Evolutionary conservation across 2,888 invertebrate species (phyloP).

Genomic region (Galerucella pusilla): DNA sequence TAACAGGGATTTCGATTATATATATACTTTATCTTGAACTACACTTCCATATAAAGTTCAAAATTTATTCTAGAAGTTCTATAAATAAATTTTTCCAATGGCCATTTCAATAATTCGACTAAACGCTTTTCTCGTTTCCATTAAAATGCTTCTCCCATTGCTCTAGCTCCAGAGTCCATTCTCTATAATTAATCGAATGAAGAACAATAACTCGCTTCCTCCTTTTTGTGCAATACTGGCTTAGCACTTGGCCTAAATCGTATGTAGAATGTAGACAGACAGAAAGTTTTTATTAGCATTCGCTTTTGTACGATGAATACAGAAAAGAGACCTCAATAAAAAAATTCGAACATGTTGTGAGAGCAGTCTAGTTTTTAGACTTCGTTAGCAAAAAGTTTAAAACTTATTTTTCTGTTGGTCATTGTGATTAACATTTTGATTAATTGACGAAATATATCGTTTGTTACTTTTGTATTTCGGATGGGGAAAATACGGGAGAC

Average conservation of each 20-base stretch:
- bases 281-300: slow-evolving; percentile 13
- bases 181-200: not conserved
- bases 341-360: slow-evolving; percentile 14
- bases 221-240: not conserved
- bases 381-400: slow-evolving; percentile 15
- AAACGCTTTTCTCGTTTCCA: not conserved
- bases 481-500: not conserved
- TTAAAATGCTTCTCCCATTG: not conserved
- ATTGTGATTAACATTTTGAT: not conserved
- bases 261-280: slow-evolving; percentile 10
- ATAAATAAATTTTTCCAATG: no score
- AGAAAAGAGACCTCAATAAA: slow-evolving; percentile 11
- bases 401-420: not conserved
- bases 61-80: no score
- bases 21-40: no score
- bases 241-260: not conserved
- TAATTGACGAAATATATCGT: not conserved
- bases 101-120: not conserved
- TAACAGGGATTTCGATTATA: no score
- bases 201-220: not conserved
- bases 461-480: not conserved
- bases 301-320: slow-evolving; percentile 15
- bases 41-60: no score
- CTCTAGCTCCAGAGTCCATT: not conserved
- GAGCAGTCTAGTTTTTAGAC: slow-evolving; percentile 10